Evolutionary conservation across 2,888 invertebrate genomes (phyloP), one percentile per base, ranked within the genome.

Genomic region (Plebejus melissa): DNA sequence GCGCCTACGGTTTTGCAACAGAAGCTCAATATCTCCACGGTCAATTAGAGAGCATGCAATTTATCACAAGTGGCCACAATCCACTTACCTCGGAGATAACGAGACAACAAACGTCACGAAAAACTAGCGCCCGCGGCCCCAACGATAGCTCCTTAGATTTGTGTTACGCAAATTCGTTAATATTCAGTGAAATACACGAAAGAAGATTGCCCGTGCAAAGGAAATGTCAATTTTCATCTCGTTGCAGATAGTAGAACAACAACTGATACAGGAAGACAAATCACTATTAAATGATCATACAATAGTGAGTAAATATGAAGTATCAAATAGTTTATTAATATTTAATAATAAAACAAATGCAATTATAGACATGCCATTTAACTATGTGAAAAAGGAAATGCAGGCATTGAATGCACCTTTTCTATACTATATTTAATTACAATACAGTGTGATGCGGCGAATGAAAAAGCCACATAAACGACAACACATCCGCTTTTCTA

Each of bases 81-180:
- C 74, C 77, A 74, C 74, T 77, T 76, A 76, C 50, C 75, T 75
- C 75, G 50, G 72, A 72, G 75, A 58, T 77, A 79, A 76, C 78
- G 57, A 13, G 60, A 75, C 74, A 77, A 82, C 80, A 83, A 81
- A 4, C 83, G 83, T 85, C 85, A 87, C 85, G 86, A 83, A 83
- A 83, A 83, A 83, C 81, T 77, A 80, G 81, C 79, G 84, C 86
- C 83, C 74, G 70, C 74, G 82, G 85, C 82, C 54, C n/a, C 80
- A 81, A 83, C 83, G 83, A 83, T 82, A 81, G 79, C 79, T 50
- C 75, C 74, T 76, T 77, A 79, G 79, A 82, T 82, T 82, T 80
- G 28, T 36, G 28, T 54, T 72, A 54, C 72, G 72, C 72, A 72
- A 72, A 72, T 32, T 46, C 22, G 50, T 54, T 65, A 32, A 32